These are phyloP conservation scores for Alouatta palliata DNA, from an alignment of 2,113 vertebrate species.

Conservation along the genomic window DNA sequence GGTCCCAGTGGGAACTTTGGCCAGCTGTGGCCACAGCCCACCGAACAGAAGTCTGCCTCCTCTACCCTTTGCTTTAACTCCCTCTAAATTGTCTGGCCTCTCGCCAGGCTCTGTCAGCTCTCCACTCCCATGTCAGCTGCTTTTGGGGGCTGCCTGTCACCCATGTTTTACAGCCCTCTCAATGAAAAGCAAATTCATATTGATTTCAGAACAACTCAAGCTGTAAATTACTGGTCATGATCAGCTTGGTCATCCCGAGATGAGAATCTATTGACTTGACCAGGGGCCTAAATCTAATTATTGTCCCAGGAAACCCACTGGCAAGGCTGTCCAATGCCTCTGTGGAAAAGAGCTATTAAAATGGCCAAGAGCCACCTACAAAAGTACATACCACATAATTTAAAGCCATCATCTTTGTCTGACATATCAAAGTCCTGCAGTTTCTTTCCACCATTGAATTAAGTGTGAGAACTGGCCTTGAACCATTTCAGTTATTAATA, in stretches of 20 bases:
- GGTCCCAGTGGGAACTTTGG: accelerated
- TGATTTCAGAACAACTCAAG: slow-evolving; percentile 82
- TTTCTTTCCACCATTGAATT: neutral
- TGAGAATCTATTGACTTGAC: slow-evolving; percentile 80
- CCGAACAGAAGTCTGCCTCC: neutral
- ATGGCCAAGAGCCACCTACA: neutral
- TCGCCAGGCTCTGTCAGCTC: slow-evolving; percentile 36
- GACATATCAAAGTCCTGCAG: neutral
- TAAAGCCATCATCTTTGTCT: neutral
- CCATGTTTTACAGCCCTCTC: slow-evolving; percentile 79
- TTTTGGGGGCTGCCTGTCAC: slow-evolving; percentile 56
- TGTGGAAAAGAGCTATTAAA: slow-evolving; percentile 41
- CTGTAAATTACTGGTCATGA: slow-evolving; percentile 84
- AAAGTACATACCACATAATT: neutral
- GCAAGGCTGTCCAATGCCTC: neutral
- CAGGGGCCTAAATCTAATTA: slow-evolving; percentile 75
- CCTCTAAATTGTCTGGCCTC: neutral
- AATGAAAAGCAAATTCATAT: slow-evolving; percentile 82
- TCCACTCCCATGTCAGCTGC: slow-evolving; percentile 45
- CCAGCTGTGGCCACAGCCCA: neutral
- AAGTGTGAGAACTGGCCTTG: neutral
- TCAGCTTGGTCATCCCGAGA: slow-evolving; percentile 77
- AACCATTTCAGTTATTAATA: neutral
- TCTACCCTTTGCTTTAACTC: neutral
- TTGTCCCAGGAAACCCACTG: slow-evolving; percentile 23